Evolutionary conservation across 2,888 invertebrate species (phyloP).

Genomic region (Acronicta leporina): DNA sequence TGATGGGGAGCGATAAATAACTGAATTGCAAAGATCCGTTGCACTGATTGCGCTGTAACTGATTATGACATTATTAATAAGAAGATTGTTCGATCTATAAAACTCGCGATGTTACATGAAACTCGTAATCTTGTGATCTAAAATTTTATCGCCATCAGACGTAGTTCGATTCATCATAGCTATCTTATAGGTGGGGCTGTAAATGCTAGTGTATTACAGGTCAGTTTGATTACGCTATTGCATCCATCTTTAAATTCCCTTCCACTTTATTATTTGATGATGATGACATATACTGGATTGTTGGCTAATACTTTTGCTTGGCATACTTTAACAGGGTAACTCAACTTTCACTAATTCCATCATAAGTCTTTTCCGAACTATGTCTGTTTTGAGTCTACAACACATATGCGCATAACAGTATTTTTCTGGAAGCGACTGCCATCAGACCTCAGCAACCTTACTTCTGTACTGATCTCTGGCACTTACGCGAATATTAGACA

Average conservation of each 20-base stretch:
- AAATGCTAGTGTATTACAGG: constrained; percentile 28
- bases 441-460: too few relatives aligned
- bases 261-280: constrained; percentile 25
- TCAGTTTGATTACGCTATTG: constrained; percentile 43
- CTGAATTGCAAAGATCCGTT: constrained; percentile 53
- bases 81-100: constrained; percentile 27
- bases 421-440: too few relatives aligned
- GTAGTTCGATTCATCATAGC: constrained; percentile 42
- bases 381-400: too few relatives aligned
- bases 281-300: constrained; percentile 9
- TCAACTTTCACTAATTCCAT: neutral
- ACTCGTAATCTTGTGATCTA: constrained; percentile 47
- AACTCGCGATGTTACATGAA: constrained; percentile 42
- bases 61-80: constrained; percentile 53
- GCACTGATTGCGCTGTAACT: constrained; percentile 36
- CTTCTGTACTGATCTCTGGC: too few relatives aligned
- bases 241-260: constrained; percentile 43
- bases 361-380: too few relatives aligned
- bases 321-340: neutral
- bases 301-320: neutral
- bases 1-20: constrained; percentile 63
- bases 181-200: constrained; percentile 26
- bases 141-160: constrained; percentile 38
- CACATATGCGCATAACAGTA: too few relatives aligned
- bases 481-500: too few relatives aligned